Evolutionary conservation across 2,888 invertebrate genomes (phyloP), one percentile per base, ranked within the genome.

Genomic region (Salticus scenicus): DNA sequence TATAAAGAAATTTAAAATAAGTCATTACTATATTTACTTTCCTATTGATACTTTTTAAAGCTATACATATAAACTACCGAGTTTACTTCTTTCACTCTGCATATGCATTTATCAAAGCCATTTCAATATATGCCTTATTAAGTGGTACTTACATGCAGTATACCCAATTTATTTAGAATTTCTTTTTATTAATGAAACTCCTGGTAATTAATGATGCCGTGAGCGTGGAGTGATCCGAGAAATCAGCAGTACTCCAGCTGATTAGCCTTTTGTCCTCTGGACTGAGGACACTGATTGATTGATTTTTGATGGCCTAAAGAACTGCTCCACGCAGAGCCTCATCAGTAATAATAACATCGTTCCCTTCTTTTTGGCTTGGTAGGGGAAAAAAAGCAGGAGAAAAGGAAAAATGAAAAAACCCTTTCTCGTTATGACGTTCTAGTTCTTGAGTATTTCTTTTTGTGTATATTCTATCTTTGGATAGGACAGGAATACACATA

Each of bases 261-360:
- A 79, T 79, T 79, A 71, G 78, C 64, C 64, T 28, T 71, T 79
- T 79, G 71, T 79, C 42, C 63, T 71, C 24, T 64, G 20, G 24
- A 41, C 41, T 41, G 31, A 71, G 64, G n/a, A 28, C 64, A 42
- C 63, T 79, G 78, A 79, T 79, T 79, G 78, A 79, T 79, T 71
- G 78, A 47, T 79, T 79, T 79, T 79, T 79, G 71, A 79, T 79
- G 78, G 78, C 41, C 37, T 42, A 37, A 27, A 42, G 42, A 70
- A 70, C 28, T 70, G 41, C 70, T 0, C 42, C 28, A 0, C 42
- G 28, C 70, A 70, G 17, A 17, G 24, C 57, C 28, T 42, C 70
- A 70, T 70, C 70, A 42, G 37, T 33, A 70, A 70, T 42, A 70
- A 70, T 70, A 70, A 70, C 42, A 37, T 41, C 69, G n/a, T 37